These are phyloP conservation scores for Pipra filicauda DNA, from an alignment of 2,113 vertebrate genomes.

Conservation along the genomic window DNA sequence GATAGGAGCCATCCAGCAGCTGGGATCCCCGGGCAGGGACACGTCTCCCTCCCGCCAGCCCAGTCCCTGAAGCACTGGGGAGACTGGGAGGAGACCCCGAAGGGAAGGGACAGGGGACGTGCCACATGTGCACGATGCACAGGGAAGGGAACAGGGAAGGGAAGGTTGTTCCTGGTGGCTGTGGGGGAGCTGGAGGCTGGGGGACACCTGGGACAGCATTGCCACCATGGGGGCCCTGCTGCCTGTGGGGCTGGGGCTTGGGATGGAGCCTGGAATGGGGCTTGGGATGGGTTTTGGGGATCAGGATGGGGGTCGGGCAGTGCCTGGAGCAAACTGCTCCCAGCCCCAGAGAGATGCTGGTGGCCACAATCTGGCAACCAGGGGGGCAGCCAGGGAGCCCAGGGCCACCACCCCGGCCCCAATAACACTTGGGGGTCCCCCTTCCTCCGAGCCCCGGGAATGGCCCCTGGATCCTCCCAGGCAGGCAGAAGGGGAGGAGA, in stretches of 20 bases:
- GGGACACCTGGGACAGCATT: not conserved
- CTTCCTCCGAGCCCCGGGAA: accelerated
- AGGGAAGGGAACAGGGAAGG: accelerated
- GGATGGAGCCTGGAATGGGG: not conserved
- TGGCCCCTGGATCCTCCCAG: accelerated
- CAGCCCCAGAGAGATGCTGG: not conserved
- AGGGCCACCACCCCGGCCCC: not conserved
- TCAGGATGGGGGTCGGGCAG: not conserved
- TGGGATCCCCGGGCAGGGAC: not conserved
- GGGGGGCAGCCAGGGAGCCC: not conserved
- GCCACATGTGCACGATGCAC: accelerated
- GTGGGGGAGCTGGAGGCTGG: accelerated
- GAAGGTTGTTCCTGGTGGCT: not conserved
- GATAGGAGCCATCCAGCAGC: not conserved
- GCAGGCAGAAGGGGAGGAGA: not conserved
- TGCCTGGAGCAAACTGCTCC: not conserved
- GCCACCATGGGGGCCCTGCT: not conserved
- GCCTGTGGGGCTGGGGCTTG: not conserved
- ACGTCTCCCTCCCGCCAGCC: not conserved
- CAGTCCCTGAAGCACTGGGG: not conserved
- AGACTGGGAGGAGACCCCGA: not conserved
- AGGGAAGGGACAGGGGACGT: accelerated
- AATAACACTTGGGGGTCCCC: accelerated
- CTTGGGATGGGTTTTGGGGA: not conserved
- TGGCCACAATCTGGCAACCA: accelerated